Evolutionary conservation across 2,888 invertebrate species (phyloP).

Genomic region (Phengaris arion): DNA sequence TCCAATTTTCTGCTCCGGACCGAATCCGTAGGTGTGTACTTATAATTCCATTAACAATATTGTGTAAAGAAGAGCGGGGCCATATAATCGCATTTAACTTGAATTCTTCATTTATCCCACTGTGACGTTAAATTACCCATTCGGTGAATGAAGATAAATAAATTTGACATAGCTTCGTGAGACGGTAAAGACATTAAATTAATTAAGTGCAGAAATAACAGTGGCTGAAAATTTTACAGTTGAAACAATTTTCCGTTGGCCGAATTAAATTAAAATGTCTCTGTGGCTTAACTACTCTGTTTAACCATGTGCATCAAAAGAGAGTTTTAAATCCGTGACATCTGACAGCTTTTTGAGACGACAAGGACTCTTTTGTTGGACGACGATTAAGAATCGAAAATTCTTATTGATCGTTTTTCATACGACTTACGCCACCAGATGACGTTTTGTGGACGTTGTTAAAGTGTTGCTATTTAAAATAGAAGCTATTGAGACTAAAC

Average conservation of each 20-base stretch:
- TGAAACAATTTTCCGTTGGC: slow-evolving; percentile 2
- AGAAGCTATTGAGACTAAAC: no score
- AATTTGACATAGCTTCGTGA: slow-evolving; percentile 9
- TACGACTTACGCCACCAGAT: background rate
- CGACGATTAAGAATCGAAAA: no score
- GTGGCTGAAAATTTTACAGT: slow-evolving; percentile 13
- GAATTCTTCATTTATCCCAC: background rate
- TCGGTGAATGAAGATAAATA: slow-evolving; percentile 10
- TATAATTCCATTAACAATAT: no score
- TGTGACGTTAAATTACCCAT: slow-evolving; percentile 8
- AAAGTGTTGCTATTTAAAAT: no score
- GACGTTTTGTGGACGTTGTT: no score
- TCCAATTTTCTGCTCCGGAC: no score
- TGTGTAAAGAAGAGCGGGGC: background rate
- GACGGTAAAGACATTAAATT: slow-evolving; percentile 19
- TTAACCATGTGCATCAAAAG: slow-evolving; percentile 5
- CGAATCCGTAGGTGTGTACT: no score
- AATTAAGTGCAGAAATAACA: slow-evolving; percentile 22
- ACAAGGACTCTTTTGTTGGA: no score
- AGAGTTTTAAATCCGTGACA: background rate
- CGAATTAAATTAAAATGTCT: slow-evolving; percentile 17
- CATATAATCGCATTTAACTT: background rate
- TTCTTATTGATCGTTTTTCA: background rate
- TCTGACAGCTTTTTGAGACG: no score
- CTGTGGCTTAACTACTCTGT: slow-evolving; percentile 3